A percentile compares a stretch with the other conserved stretches of the same genome.
These are phyloP conservation scores for Phytoseiulus persimilis DNA, from an alignment of 2,888 invertebrate genomes.

Conservation along the genomic window DNA sequence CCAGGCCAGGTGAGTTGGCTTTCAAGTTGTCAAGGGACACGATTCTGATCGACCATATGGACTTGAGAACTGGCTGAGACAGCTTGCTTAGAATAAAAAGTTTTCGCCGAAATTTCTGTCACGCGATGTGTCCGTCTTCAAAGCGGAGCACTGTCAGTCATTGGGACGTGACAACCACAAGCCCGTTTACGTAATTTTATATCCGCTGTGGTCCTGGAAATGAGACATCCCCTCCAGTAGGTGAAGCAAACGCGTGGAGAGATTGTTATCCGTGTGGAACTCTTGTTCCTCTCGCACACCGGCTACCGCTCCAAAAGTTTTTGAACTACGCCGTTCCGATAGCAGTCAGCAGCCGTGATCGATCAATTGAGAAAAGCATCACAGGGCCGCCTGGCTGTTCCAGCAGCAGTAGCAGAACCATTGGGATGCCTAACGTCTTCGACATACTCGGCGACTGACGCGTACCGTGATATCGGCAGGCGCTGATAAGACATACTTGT, in stretches of 20 bases:
- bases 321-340: not conserved
- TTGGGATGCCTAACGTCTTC: not conserved
- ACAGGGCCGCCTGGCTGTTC: not conserved
- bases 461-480: not conserved
- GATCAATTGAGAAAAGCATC: not conserved
- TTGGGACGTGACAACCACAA: not conserved
- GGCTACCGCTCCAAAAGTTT: not conserved
- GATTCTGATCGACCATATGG: no score
- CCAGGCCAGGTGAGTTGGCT: slow-evolving; percentile 8
- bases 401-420: not conserved
- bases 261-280: not conserved
- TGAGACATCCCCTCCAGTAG: not conserved
- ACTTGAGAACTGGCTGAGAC: not conserved
- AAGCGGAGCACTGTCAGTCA: not conserved
- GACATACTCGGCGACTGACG: not conserved
- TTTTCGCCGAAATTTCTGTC: not conserved
- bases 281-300: not conserved
- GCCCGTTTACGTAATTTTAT: not conserved
- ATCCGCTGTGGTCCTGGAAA: not conserved
- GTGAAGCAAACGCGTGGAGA: not conserved
- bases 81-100: not conserved
- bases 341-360: not conserved
- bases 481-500: not conserved
- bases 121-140: not conserved
- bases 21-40: not conserved